These are phyloP conservation scores for Eleginops maclovinus DNA, from an alignment of 2,113 vertebrate genomes.

Conservation along the genomic window DNA sequence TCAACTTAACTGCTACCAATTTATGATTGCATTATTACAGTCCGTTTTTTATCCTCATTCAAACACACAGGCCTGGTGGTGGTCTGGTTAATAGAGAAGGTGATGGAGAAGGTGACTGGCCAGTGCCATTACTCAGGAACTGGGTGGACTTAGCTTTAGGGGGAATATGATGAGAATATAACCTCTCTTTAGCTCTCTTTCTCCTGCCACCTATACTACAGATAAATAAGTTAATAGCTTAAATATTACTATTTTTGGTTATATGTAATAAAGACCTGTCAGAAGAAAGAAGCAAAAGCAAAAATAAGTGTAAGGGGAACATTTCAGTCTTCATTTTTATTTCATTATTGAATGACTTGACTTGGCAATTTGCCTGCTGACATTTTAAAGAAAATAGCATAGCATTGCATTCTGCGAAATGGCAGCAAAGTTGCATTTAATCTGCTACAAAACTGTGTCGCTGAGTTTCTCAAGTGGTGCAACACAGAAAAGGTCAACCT, in stretches of 20 bases:
- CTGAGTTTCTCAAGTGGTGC: slow-evolving; percentile 53
- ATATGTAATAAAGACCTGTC: neutral
- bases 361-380: slow-evolving; percentile 68
- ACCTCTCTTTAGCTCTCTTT: slow-evolving; percentile 2
- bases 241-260: neutral
- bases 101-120: slow-evolving; percentile 66
- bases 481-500: slow-evolving; percentile 69
- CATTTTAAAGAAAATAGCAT: slow-evolving; percentile 70
- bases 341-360: slow-evolving; percentile 58
- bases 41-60: slow-evolving; percentile 65
- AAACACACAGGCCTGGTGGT: slow-evolving; percentile 33
- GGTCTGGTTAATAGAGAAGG: slow-evolving; percentile 65
- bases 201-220: neutral
- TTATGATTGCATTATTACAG: slow-evolving; percentile 76
- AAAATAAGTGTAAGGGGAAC: neutral
- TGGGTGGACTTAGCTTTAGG: slow-evolving; percentile 22
- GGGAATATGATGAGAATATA: slow-evolving; percentile 17
- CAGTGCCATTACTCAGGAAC: slow-evolving; percentile 31
- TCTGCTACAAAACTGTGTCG: slow-evolving; percentile 24
- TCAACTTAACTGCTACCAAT: slow-evolving; percentile 76
- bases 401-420: slow-evolving; percentile 49
- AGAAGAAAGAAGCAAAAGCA: neutral
- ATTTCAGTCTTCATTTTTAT: slow-evolving; percentile 21
- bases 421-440: slow-evolving; percentile 64
- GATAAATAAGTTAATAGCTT: too few species aligned